A percentile compares a stretch with the other conserved stretches of the same genome.
Conservation (phyloP, 2,797 vertebrate genomes). For the Thamnophis elegans region DNA sequence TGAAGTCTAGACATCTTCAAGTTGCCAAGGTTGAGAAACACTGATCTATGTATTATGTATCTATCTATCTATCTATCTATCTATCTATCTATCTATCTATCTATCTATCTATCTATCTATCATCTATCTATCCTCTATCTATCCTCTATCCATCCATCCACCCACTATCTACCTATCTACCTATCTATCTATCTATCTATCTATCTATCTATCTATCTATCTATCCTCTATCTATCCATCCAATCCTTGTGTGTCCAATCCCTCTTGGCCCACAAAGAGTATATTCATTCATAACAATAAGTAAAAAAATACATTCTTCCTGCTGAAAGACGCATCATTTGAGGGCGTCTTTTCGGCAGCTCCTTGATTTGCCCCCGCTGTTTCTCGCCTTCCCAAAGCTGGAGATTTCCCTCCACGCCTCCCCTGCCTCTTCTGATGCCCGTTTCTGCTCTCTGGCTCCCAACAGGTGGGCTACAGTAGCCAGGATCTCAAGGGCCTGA, state of each 20-base stretch:
- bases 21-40: too few species aligned
- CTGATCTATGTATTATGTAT: too few species aligned
- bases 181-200: too few species aligned
- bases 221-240: too few species aligned
- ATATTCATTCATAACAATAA: background rate
- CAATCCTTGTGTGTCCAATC: background rate
- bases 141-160: too few species aligned
- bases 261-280: background rate
- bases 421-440: background rate
- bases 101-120: too few species aligned
- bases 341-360: background rate
- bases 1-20: too few species aligned
- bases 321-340: background rate
- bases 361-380: background rate
- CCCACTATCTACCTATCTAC: too few species aligned
- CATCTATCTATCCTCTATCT: too few species aligned
- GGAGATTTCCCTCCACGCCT: background rate
- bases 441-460: background rate
- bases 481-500: constrained; percentile 85
- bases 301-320: background rate
- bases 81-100: too few species aligned
- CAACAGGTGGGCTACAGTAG: constrained; percentile 77
- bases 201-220: too few species aligned
- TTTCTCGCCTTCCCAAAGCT: background rate
- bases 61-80: too few species aligned